Evolutionary conservation across 2,113 vertebrate genomes (phyloP), one percentile per base, ranked within the genome.

Genomic region (Madoqua kirkii): DNA sequence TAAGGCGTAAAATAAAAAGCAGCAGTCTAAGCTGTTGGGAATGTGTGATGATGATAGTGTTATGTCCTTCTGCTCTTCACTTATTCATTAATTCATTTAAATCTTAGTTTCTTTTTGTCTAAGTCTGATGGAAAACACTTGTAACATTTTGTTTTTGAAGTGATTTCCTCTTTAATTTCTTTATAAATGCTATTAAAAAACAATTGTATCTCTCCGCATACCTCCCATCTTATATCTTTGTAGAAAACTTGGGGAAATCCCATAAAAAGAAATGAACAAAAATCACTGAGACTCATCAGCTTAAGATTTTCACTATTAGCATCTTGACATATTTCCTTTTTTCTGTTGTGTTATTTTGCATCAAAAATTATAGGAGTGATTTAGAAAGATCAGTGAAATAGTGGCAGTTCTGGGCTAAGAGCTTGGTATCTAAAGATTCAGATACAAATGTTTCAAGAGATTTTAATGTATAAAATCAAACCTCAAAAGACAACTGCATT

Each of bases 401-500:
- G 19, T 78, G 62, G 17, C 29, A 64, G 52, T 82, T 93, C 45
- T 79, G 5, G 7, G 31, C 9, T 60, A 67, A 33, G 23, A 67
- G 2, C 21, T 94, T 50, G 14, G 21, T 79, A 91, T 92, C 60
- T 87, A 94, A 93, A 95, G 62, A 93, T 90, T 92, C 89, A 91
- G 57, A 52, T 87, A 78, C 17, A 90, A 97, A 93, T 84, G 52
- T 81, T 97, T 89, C 12, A 31, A 82, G 97, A 88, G 59, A 76
- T 55, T 96, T 95, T 96, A 96, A 95, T 33, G 62, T 89, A 85
- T 87, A 67, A 96, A 98, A 98, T 90, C 54, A 96, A 97, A 92
- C 59, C 84, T 96, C 74, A 64, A n/a, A 97, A 95, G 91, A 95
- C 87, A 96, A 78, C 87, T 55, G 19, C 74, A 25, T 96, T 98